Percentiles rank a stretch among this genome's conserved stretches.
Evolutionary conservation across 2,113 vertebrate species (phyloP).

Genomic region (Corynorhinus townsendii): DNA sequence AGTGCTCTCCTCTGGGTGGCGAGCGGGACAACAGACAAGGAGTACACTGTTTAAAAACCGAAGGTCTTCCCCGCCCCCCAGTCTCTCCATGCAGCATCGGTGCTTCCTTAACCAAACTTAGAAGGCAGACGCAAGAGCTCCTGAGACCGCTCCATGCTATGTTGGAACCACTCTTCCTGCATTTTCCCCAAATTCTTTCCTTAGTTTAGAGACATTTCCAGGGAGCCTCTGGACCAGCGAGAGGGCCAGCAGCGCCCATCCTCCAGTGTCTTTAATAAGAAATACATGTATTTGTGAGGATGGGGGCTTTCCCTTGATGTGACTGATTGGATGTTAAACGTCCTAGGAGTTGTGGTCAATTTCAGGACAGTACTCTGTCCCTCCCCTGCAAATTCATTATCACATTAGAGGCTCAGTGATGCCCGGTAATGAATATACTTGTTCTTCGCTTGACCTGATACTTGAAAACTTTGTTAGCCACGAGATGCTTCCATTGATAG

Average conservation of each 20-base stretch:
- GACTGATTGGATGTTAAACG: not conserved
- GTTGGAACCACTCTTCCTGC: not conserved
- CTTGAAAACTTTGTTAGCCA: not conserved
- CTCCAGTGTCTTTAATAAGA: not conserved
- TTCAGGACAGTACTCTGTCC: not conserved
- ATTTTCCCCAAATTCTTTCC: not conserved
- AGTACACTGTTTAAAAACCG: not conserved
- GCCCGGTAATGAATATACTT: not conserved
- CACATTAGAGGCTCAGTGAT: not conserved
- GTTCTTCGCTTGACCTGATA: not conserved
- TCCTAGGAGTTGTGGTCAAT: not conserved
- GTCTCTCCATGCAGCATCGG: not conserved
- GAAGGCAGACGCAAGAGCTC: not conserved
- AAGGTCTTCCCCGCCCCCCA: not conserved
- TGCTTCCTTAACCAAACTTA: not conserved
- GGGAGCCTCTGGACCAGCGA: not conserved
- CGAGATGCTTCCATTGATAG: not conserved
- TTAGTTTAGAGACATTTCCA: not conserved
- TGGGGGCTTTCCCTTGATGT: not conserved
- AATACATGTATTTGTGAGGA: not conserved
- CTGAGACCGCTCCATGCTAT: not conserved
- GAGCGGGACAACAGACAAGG: not conserved
- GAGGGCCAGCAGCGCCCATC: not conserved
- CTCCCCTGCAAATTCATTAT: not conserved
- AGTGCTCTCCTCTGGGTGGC: not conserved